phyloP scores from a whole-genome alignment of 2,797 vertebrate species.

The Pseudomugil tenellus region DNA sequence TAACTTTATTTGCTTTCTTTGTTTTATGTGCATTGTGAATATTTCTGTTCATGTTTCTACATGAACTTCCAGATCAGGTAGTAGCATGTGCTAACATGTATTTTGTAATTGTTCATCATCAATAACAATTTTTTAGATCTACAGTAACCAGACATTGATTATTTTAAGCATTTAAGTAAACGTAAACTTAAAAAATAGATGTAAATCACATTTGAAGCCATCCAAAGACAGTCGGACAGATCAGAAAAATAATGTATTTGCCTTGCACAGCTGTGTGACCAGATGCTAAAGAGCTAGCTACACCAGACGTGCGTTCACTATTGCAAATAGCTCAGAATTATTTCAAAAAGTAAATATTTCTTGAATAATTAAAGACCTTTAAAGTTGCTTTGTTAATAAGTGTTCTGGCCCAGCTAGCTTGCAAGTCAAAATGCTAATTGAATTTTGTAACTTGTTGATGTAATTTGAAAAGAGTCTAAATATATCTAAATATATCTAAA shows the following conservation, averaged over 20 bases:
- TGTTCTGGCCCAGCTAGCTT: too few species aligned
- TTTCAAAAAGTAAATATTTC: neutral
- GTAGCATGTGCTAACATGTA: too few species aligned
- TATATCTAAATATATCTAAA: neutral
- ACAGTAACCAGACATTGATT: neutral
- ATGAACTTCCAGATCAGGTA: too few species aligned
- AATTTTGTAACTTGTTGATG: too few species aligned
- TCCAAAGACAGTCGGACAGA: neutral
- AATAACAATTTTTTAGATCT: neutral
- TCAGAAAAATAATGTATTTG: too few species aligned
- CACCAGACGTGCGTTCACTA: neutral
- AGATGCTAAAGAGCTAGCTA: neutral
- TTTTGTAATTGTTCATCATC: too few species aligned
- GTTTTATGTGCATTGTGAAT: neutral
- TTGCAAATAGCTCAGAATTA: neutral
- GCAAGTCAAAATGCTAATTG: too few species aligned
- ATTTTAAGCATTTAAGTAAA: neutral
- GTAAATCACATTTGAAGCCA: neutral
- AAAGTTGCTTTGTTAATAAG: neutral
- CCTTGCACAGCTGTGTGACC: neutral
- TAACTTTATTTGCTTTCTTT: constrained; percentile 1
- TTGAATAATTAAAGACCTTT: neutral
- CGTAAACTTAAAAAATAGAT: neutral
- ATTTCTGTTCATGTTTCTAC: neutral
- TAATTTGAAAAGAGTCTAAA: too few species aligned